phyloP scores from a whole-genome alignment of 2,113 vertebrate species.

The Drymodes brunneopygia region DNA sequence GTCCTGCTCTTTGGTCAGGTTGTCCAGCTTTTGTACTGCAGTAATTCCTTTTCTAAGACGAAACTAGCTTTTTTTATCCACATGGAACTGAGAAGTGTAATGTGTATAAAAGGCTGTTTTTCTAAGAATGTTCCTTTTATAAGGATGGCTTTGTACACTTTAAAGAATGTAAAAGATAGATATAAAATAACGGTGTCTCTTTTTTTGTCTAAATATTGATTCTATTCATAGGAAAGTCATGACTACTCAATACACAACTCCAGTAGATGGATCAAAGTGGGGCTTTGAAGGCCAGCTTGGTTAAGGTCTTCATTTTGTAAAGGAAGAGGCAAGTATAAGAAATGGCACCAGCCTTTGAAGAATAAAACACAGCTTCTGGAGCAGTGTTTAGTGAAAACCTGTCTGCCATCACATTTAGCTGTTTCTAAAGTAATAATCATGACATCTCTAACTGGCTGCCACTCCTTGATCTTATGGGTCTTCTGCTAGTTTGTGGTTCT shows the following conservation, averaged over 20 bases:
- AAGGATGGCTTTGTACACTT: not conserved
- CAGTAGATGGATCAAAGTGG: not conserved
- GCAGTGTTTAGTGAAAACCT: not conserved
- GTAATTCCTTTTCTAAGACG: not conserved
- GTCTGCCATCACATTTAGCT: not conserved
- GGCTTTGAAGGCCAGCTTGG: not conserved
- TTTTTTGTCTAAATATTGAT: not conserved
- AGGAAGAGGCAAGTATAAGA: not conserved
- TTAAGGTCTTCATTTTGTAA: not conserved
- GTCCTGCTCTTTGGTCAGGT: not conserved
- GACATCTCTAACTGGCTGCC: not conserved
- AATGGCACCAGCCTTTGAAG: not conserved
- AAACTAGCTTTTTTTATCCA: not conserved
- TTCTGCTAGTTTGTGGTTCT: not conserved
- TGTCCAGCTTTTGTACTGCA: not conserved
- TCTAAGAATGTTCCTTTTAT: not conserved
- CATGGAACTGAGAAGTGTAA: not conserved
- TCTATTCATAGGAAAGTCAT: not conserved
- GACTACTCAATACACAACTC: not conserved
- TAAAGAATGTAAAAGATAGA: not conserved
- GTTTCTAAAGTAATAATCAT: not conserved
- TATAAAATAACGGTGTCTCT: not conserved
- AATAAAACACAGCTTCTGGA: not conserved
- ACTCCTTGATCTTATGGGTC: not conserved
- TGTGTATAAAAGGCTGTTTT: not conserved